Percentiles rank a stretch among this genome's conserved stretches.
Conservation (phyloP, 2,888 invertebrate species). For the Leptopilina myrica region DNA sequence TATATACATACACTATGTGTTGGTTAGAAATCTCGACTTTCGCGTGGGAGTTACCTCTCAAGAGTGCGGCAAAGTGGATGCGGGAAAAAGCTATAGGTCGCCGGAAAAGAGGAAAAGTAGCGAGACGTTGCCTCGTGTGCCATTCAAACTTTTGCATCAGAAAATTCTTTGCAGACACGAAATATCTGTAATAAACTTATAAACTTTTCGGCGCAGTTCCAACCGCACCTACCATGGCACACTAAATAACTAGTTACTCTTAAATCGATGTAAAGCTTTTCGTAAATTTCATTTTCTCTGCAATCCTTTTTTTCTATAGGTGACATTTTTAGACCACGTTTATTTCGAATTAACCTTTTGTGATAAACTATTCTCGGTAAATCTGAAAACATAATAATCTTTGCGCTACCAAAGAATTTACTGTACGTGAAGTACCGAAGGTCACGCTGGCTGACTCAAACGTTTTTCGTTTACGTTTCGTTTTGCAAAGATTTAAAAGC, state of each 20-base stretch:
- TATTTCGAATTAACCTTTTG: no score
- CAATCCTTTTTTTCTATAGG: background rate
- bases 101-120: conserved; percentile 53
- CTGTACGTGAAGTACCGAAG: no score
- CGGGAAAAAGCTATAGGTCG: conserved; percentile 37
- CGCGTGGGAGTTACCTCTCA: conserved; percentile 38
- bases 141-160: conserved; percentile 69
- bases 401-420: no score
- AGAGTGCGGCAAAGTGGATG: conserved; percentile 36
- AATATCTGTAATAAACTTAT: conserved; percentile 68
- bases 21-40: conserved; percentile 50
- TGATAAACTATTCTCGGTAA: no score
- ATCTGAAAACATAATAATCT: no score
- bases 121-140: conserved; percentile 51
- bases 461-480: no score
- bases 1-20: background rate
- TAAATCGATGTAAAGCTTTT: no score
- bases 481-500: no score
- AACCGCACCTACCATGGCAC: conserved; percentile 38
- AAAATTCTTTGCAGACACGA: conserved; percentile 63
- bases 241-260: conserved; percentile 49
- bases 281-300: background rate
- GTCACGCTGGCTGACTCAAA: no score
- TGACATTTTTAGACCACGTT: no score
- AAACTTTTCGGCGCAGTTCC: conserved; percentile 59